Base-by-base conservation (phyloP, 1,140 invertebrate species). In the Argopecten irradians region DNA sequence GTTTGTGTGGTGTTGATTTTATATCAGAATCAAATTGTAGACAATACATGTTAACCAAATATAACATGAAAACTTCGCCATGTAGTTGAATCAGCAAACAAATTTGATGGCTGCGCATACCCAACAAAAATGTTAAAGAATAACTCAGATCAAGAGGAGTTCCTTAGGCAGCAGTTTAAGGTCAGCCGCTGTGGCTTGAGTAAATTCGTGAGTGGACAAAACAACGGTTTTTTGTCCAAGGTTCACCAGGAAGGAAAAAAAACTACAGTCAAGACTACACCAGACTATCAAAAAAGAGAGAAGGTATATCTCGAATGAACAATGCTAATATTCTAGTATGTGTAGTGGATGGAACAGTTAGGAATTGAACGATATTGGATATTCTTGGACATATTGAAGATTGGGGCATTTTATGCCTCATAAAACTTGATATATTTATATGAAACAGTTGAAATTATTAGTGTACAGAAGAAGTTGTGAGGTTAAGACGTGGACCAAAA, bases 101-200 rank as follows among this genome's bases (percentile, higher is more conserved):
- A 91, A 87, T 88, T n/a, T n/a, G n/a, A n/a, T 94, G 33, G 90
- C 90, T 16, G 46, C 92, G 22, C 89, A 89, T 35, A 89, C 89
- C n/a, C n/a, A n/a, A n/a, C 28, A 83, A 88, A 9, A 84, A 83
- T 22, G 87, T 83, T 0, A 82, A 43, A 7, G 89, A 89, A 82
- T n/a, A n/a, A n/a, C n/a, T n/a, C 84, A 82, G 34, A 90, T n/a
- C n/a, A 88, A 36, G 90, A 91, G 83, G 91, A 93, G 33, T 88
- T 87, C 82, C 85, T n/a, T n/a, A 88, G 36, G 97, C 97, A 13
- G 96, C 96, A 91, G 98, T 98, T n/a, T 95, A 98, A 98, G 96
- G 98, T 98, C n/a, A 98, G 97, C 39, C n/a, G 97, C 97, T 41
- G 97, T 98, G 96, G 98, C 98, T 34, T n/a, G n/a, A n/a, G n/a